Percentiles rank a stretch among this genome's conserved stretches.
Conservation (phyloP, 2,797 vertebrate species). For the Coranthus polyacanthus region DNA sequence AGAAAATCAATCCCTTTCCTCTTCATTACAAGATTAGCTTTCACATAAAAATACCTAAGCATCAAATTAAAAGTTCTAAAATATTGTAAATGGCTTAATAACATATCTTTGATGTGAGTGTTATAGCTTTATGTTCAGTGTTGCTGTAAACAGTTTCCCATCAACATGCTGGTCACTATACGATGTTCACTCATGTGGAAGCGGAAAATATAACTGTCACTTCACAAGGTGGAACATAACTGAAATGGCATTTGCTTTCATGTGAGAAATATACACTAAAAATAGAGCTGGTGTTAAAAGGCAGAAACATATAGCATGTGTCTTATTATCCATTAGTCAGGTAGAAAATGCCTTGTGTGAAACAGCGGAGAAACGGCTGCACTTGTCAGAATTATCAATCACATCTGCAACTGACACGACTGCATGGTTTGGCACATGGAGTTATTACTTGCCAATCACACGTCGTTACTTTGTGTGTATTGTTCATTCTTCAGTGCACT, state of each 20-base stretch:
- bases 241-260: conserved; percentile 40
- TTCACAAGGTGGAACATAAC: conserved; percentile 20
- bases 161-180: conserved; percentile 10
- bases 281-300: conserved; percentile 40
- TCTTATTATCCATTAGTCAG: conserved; percentile 50
- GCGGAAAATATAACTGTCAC: conserved; percentile 36
- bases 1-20: conserved; percentile 50
- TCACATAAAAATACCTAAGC: conserved; percentile 29
- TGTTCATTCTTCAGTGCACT: conserved; percentile 47
- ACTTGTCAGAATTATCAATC: conserved; percentile 68
- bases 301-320: conserved; percentile 32
- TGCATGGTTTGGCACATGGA: conserved; percentile 40
- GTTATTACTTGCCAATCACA: conserved; percentile 68
- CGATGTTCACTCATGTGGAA: conserved; percentile 18
- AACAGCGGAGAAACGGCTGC: conserved; percentile 46
- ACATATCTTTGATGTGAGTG: neutral
- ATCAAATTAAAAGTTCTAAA: conserved; percentile 44
- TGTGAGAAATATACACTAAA: conserved; percentile 38
- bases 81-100: conserved; percentile 3
- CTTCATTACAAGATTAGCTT: conserved; percentile 43
- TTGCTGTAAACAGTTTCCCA: conserved; percentile 24
- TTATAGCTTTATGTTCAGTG: conserved; percentile 2
- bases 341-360: conserved; percentile 36
- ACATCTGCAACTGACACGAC: conserved; percentile 51
- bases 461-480: conserved; percentile 36